Conservation (phyloP, 2,113 vertebrate genomes). For the Cathartes aura region DNA sequence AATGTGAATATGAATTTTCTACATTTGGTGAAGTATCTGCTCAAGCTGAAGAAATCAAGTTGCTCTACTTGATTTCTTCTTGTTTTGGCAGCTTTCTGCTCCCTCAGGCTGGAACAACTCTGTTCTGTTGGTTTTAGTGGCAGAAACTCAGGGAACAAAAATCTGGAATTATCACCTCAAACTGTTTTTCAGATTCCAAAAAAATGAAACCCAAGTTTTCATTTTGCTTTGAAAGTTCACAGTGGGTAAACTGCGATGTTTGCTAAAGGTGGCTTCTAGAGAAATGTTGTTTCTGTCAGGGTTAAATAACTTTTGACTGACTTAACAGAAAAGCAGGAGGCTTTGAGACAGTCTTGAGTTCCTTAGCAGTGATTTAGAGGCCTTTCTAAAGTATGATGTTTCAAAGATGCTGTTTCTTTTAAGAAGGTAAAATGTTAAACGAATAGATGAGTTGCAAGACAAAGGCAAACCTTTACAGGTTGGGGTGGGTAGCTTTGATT, state of each 20-base stretch:
- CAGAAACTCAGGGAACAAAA: neutral
- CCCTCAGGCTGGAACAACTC: conserved; percentile 30
- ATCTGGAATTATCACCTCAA: neutral
- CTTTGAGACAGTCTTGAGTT: neutral
- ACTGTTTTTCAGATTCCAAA: neutral
- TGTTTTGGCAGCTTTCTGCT: conserved; percentile 9
- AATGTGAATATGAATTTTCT: conserved; percentile 41
- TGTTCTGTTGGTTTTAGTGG: neutral
- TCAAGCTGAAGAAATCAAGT: conserved; percentile 44
- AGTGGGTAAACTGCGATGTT: neutral
- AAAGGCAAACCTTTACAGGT: neutral
- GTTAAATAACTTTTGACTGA: neutral
- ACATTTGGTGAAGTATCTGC: conserved; percentile 30
- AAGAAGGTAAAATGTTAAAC: neutral
- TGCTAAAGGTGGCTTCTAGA: neutral
- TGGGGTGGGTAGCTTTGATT: neutral
- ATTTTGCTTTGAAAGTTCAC: neutral
- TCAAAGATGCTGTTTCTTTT: neutral
- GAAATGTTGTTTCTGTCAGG: neutral
- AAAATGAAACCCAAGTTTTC: neutral
- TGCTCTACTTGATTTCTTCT: conserved; percentile 39
- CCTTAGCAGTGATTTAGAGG: neutral
- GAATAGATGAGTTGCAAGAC: neutral
- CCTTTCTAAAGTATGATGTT: neutral
- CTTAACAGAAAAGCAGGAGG: neutral